Evolutionary conservation across 2,113 vertebrate genomes (phyloP).

Genomic region (Albula glossodonta): DNA sequence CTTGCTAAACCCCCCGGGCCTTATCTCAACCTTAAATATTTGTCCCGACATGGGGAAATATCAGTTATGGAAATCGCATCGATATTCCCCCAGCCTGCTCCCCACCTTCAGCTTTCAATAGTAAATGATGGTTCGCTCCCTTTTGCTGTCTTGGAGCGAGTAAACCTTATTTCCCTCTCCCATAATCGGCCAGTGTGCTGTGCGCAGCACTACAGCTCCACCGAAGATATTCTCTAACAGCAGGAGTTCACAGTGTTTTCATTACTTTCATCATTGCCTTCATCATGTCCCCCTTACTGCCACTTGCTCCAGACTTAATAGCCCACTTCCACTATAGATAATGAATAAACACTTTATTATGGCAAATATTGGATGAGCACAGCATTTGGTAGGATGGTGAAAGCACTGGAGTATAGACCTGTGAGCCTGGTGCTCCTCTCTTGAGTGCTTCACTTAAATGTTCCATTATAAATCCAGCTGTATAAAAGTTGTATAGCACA

Average conservation of each 20-base stretch:
- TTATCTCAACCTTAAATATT: conserved; percentile 2
- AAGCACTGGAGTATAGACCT: background rate
- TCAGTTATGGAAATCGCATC: background rate
- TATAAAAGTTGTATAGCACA: background rate
- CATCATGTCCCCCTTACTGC: conserved; percentile 1
- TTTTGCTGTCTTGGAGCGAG: background rate
- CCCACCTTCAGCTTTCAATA: background rate
- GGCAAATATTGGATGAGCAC: background rate
- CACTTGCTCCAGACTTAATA: background rate
- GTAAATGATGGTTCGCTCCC: background rate
- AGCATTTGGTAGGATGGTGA: background rate
- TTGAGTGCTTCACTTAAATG: background rate
- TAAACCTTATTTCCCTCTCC: background rate
- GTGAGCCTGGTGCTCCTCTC: background rate
- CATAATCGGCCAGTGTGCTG: background rate
- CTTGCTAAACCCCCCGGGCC: background rate
- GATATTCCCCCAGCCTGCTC: background rate
- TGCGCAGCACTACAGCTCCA: background rate
- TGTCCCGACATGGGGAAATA: background rate
- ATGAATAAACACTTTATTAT: background rate
- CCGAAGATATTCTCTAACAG: background rate
- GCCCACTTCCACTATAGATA: conserved; percentile 15
- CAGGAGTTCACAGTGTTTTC: background rate
- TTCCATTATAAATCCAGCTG: background rate
- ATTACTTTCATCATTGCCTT: background rate